These are phyloP conservation scores for Rhodophaea formosa DNA, from an alignment of 2,888 invertebrate genomes.

Conservation along the genomic window DNA sequence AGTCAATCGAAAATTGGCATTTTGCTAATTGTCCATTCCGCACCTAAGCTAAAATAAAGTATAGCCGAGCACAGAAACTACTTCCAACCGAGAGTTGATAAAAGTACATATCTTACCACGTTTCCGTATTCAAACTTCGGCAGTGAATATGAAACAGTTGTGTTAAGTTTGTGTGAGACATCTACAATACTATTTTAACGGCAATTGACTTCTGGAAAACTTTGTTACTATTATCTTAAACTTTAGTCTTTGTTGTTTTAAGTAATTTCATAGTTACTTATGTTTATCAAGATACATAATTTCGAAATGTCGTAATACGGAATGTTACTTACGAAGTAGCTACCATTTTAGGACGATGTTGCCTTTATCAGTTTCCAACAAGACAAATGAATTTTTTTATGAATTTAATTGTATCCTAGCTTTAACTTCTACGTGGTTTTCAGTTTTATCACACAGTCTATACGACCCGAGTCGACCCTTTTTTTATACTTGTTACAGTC, in stretches of 20 bases:
- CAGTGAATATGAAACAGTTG: constrained; percentile 57
- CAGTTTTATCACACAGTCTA: no score
- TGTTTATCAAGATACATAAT: neutral
- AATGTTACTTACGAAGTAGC: no score
- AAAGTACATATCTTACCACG: constrained; percentile 51
- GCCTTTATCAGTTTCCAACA: no score
- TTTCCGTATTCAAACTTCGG: constrained; percentile 45
- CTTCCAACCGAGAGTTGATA: constrained; percentile 64
- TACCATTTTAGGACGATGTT: no score
- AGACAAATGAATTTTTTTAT: no score
- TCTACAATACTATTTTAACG: constrained; percentile 16
- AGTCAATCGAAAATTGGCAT: neutral
- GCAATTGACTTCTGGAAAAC: constrained; percentile 11
- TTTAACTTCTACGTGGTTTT: no score
- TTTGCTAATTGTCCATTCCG: neutral
- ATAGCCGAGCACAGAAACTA: constrained; percentile 56
- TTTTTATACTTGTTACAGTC: no score
- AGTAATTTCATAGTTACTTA: neutral
- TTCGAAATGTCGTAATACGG: no score
- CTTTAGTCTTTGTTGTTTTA: neutral
- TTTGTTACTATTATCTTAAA: neutral
- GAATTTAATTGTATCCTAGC: no score
- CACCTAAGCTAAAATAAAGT: neutral
- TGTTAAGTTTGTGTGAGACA: constrained; percentile 35
- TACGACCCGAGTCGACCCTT: no score